Conservation (phyloP, 2,797 vertebrate genomes). For the Podargus strigoides region DNA sequence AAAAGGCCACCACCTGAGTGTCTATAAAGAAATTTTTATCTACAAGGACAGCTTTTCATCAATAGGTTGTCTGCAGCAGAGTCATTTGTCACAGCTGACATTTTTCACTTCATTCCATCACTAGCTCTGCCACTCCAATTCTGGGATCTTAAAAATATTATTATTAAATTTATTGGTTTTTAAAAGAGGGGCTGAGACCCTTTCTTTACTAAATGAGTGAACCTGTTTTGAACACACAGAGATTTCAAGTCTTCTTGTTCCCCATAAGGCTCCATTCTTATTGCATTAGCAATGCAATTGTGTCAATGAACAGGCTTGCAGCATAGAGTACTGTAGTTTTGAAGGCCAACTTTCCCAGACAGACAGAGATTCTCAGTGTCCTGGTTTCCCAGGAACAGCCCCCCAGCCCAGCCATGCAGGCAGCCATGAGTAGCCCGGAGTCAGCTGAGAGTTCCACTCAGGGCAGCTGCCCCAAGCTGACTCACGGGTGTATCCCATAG, state of each 20-base stretch:
- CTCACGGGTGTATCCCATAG: too few relatives aligned
- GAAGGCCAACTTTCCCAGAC: neutral
- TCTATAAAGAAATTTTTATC: neutral
- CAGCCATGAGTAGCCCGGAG: too few relatives aligned
- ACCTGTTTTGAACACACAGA: neutral
- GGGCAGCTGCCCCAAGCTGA: too few relatives aligned
- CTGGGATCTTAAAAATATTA: neutral
- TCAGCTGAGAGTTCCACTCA: too few relatives aligned
- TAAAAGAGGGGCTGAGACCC: neutral
- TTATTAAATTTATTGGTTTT: neutral
- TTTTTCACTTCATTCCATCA: neutral
- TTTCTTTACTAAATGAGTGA: neutral
- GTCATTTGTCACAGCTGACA: neutral
- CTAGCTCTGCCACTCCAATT: neutral
- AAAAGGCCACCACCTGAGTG: neutral
- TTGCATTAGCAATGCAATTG: neutral
- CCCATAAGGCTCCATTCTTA: neutral
- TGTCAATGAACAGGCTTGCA: neutral
- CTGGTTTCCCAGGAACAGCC: too few relatives aligned
- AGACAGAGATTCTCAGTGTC: too few relatives aligned
- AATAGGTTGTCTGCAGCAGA: neutral
- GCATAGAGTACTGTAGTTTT: neutral
- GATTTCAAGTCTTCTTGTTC: neutral
- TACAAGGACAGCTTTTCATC: neutral
- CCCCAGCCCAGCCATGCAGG: too few relatives aligned